A percentile compares a stretch with the other conserved stretches of the same genome.
These are phyloP conservation scores for Mesoclemmys tuberculata DNA, from an alignment of 2,113 vertebrate species.

Conservation along the genomic window DNA sequence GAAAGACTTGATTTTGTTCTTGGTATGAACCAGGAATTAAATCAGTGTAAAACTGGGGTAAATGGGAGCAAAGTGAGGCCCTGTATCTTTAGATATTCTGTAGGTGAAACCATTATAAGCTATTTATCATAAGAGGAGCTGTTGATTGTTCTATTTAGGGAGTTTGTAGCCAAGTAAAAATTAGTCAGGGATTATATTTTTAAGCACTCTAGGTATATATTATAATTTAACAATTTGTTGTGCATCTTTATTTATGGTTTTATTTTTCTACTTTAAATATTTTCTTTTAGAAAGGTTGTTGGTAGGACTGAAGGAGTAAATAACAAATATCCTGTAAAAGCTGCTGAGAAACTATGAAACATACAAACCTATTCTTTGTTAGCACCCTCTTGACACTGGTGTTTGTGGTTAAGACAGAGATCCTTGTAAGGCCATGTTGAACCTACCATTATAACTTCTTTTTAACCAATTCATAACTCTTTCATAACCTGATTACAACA, in stretches of 20 bases:
- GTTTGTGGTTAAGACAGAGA: background rate
- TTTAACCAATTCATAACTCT: background rate
- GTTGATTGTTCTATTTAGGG: background rate
- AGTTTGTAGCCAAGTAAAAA: background rate
- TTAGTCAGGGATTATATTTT: background rate
- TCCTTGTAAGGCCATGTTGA: background rate
- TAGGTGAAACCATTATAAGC: no score
- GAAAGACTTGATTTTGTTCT: background rate
- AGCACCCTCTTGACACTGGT: background rate
- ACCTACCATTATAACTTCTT: background rate
- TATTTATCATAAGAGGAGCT: background rate
- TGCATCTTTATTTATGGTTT: background rate
- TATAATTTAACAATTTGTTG: background rate
- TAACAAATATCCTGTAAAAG: background rate
- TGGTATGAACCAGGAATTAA: background rate
- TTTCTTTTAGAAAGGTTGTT: background rate
- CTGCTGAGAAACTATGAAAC: background rate
- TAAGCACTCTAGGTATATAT: background rate
- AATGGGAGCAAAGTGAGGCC: no score
- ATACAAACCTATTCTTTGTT: background rate
- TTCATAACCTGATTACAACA: conserved; percentile 17
- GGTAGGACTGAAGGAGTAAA: background rate
- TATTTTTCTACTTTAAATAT: background rate
- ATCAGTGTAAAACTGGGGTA: no score
- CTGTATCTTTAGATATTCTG: no score